Evolutionary conservation across 2,888 invertebrate species (phyloP), one percentile per base, ranked within the genome.

Genomic region (Diadromus collaris): DNA sequence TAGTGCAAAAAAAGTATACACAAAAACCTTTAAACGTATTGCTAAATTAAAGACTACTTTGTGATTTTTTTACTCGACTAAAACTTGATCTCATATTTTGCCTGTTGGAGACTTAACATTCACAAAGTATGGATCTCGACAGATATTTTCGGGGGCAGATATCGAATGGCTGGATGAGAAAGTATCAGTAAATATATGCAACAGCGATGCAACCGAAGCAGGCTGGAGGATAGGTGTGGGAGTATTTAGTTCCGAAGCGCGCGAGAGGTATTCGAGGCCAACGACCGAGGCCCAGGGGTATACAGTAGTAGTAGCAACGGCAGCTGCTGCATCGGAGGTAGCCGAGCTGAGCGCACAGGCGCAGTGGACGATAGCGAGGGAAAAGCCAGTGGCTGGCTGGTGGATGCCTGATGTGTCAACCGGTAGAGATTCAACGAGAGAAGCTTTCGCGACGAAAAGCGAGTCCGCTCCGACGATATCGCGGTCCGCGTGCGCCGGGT

Each of bases 401-500:
- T 61, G 75, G 73, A 67, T 32, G 75, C 63, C 46, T 63, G 78
- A 76, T 71, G 74, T 78, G 77, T 75, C 71, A 71, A 72, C 76
- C 71, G 46, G 72, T 48, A 21, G 71, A 80, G 79, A 65, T 61
- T 56, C 73, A 58, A 41, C 70, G 63, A 68, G 73, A 75, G 21
- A 9, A 48, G 78, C 48, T 68, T 65, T 61, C 41, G 38, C 69
- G 71, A 61, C 24, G 81, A 72, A 73, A 78, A 72, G 69, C 60
- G 58, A 61, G 60, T 27, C 72, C 65, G 76, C 71, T 16, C 16
- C 48, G 54, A 65, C 70, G 77, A 64, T 76, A 76, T 79, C 79
- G 77, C 76, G 71, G 48, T 67, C 56, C 81, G 74, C 70, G 70
- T 76, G 70, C 78, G 73, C 72, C 76, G 71, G 78, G 48, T 69